Base-by-base conservation (phyloP, 2,888 invertebrate species). In the Noctuana brunneofusca region DNA sequence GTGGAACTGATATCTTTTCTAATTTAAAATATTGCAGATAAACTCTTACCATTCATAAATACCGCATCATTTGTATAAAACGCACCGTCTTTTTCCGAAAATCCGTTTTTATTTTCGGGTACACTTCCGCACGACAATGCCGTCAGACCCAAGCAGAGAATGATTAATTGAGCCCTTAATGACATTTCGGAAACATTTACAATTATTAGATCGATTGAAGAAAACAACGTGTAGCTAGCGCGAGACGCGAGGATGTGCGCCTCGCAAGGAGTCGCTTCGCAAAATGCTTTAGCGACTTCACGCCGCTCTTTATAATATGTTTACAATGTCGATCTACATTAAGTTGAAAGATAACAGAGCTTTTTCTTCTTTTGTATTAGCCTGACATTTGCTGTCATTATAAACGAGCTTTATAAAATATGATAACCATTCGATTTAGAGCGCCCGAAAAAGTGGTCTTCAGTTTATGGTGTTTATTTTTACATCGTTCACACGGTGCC, bases 241-340 rank as follows among this genome's bases (percentile, higher is more conserved):
- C 83, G 81, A 81, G 82, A 67, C 79, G 83, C 81, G 80, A 76
- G 79, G 80, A 80, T 85, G 89, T 89, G 83, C 79, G 84, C 75
- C 81, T 74, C 83, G 78, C 79, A 79, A 87, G 87, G 88, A 87
- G 87, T 80, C 88, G 79, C 83, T 85, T 83, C 78, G 88, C 89
- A 85, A 89, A 90, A 89, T 91, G 90, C 84, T 85, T 82, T 71
- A 78, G 75, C 71, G 75, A 78, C 80, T 78, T 79, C 73, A 69
- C 77, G 77, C 73, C 80, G 75, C 78, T 84, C 83, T 90, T 91
- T 91, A 88, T 89, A 89, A 89, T 89, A 89, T 84, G 81, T 83
- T 86, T 80, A 83, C 82, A 81, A 76, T 74, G 80, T 77, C 86
- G 85, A 83, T 86, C 84, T 77, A 87, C 83, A 86, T 88, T 87